Evolutionary conservation across 1,140 invertebrate genomes (phyloP), one percentile per base, ranked within the genome.

Genomic region (Drosophila subobscura): DNA sequence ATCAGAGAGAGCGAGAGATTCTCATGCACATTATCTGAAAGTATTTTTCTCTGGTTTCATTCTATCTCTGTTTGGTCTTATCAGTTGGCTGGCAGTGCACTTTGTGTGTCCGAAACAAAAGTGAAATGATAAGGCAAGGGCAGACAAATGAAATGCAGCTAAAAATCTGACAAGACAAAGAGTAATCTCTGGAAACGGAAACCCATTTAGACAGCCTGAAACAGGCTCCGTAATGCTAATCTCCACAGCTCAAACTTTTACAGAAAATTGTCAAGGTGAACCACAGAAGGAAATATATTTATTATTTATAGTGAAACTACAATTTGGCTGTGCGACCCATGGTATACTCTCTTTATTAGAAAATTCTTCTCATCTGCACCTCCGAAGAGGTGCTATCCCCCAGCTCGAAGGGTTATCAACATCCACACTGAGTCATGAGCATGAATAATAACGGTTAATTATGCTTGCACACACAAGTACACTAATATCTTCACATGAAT

Each of bases 391-490:
- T 12, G 25, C 20, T 33, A 20, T 14, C 7, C 14, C 12, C 25
- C 41, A 66, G 40, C 65, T 63, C 45, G 60, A 66, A 64, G 45
- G 54, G 22, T 72, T 22, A 41, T 72, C 67, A 44, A 33, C 53
- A 50, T 49, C 45, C 63, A 56, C 47, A 61, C 56, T 37, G 83
- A 85, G 79, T 81, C 81, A 85, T 85, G 83, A 46, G 27, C 77
- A 77, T 86, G 81, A 81, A 85, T 85, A 85, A 85, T 75, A 77
- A 61, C 73, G 33, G 77, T 86, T 85, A 85, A 85, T 85, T 85
- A 85, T 67, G 73, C 44, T 55, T 49, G 52, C 52, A 47, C 44
- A 22, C 27, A 33, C 12, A 27, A 20, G 16, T 50, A 41, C 41
- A 33, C 45, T 7, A 22, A 46, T 50, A 29, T 42, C 14, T 63